Conservation (phyloP, 1,140 invertebrate genomes). For the Drosophila varians region DNA sequence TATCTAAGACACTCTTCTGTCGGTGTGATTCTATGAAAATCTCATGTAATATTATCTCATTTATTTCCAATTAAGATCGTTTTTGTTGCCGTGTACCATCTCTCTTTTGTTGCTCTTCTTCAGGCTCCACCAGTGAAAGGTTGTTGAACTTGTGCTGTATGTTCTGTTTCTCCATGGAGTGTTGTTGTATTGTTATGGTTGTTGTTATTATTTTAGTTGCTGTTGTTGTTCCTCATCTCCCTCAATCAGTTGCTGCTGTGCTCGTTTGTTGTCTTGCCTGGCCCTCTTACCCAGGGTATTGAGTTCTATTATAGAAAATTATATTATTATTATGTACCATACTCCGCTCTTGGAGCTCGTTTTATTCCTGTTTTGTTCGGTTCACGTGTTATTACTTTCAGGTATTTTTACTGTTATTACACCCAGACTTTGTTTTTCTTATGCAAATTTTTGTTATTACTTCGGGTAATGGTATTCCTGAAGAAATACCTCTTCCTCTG, state of each 20-base stretch:
- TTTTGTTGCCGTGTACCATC: slow-evolving; percentile 15
- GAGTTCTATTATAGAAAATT: slow-evolving; percentile 80
- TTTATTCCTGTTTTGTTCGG: slow-evolving; percentile 6
- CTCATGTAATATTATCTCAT: background rate
- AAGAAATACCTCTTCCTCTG: background rate
- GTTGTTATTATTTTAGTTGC: slow-evolving; percentile 49
- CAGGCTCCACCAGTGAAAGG: slow-evolving; percentile 39
- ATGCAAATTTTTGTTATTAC: slow-evolving; percentile 52
- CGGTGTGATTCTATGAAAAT: no score
- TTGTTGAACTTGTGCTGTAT: slow-evolving; percentile 66
- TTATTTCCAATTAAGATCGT: background rate
- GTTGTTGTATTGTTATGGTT: slow-evolving; percentile 57
- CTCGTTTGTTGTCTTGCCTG: slow-evolving; percentile 21
- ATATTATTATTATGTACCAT: slow-evolving; percentile 81
- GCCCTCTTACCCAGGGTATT: slow-evolving; percentile 26
- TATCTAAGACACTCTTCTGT: background rate
- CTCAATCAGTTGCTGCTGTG: slow-evolving; percentile 39
- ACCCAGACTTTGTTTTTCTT: slow-evolving; percentile 49
- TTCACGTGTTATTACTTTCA: slow-evolving; percentile 52
- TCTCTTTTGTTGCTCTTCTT: slow-evolving; percentile 31
- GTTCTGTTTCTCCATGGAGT: slow-evolving; percentile 22
- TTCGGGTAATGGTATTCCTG: slow-evolving; percentile 10
- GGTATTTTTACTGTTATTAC: slow-evolving; percentile 69
- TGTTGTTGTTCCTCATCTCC: slow-evolving; percentile 54
- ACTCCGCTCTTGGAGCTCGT: slow-evolving; percentile 42